A percentile compares a stretch with the other conserved stretches of the same genome.
These are phyloP conservation scores for Zosterops lateralis DNA, from an alignment of 2,113 vertebrate genomes.

Conservation along the genomic window DNA sequence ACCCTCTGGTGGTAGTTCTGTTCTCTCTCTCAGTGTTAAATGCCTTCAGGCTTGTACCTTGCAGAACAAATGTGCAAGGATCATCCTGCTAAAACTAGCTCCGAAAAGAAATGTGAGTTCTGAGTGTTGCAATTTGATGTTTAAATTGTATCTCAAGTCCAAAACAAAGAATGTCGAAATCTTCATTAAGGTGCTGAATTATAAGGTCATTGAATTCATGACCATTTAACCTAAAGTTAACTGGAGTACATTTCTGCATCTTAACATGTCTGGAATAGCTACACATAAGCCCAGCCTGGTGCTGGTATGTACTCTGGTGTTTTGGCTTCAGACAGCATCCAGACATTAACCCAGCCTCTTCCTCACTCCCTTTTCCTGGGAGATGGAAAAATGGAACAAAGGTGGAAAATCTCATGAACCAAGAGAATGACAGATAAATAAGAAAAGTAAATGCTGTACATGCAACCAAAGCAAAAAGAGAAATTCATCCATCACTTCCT, in stretches of 20 bases:
- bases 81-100: not conserved
- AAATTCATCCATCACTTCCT: fast-evolving
- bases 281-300: not conserved
- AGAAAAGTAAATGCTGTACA: not conserved
- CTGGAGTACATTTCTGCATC: not conserved
- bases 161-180: fast-evolving
- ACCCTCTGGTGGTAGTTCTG: not conserved
- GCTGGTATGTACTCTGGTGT: not conserved
- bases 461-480: not conserved
- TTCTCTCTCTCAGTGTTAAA: not conserved
- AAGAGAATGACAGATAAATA: not conserved
- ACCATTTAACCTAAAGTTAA: not conserved
- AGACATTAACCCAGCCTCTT: not conserved
- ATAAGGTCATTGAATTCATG: not conserved
- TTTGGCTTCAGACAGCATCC: fast-evolving
- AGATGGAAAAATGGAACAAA: not conserved
- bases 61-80: not conserved
- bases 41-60: not conserved
- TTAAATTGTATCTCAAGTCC: not conserved
- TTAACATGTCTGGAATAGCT: not conserved
- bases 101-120: not conserved
- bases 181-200: not conserved
- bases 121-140: not conserved
- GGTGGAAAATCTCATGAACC: not conserved
- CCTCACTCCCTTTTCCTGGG: not conserved